A percentile compares a stretch with the other conserved stretches of the same genome.
These are phyloP conservation scores for Peromyscus leucopus DNA, from an alignment of 2,113 vertebrate species.

Conservation along the genomic window DNA sequence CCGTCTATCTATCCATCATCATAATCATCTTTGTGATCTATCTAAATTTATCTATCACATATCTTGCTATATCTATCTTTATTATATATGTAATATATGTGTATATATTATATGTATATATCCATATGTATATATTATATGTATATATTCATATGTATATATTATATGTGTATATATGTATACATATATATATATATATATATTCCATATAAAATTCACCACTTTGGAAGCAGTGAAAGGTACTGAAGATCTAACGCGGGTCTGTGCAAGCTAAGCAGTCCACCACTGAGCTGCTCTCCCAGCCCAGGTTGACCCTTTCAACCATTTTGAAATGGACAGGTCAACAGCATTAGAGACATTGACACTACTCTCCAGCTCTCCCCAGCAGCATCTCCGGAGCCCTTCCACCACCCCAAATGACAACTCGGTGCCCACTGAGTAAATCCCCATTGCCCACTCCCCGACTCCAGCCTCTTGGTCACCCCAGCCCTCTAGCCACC, in stretches of 20 bases:
- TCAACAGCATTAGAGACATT: not conserved
- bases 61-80: not conserved
- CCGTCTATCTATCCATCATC: not conserved
- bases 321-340: not conserved
- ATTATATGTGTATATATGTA: too few species aligned
- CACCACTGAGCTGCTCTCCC: not conserved
- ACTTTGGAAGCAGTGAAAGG: not conserved
- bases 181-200: not conserved
- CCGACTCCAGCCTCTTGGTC: not conserved
- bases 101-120: too few species aligned
- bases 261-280: not conserved
- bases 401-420: not conserved
- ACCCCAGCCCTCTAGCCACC: not conserved
- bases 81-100: too few species aligned
- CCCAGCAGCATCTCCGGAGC: not conserved
- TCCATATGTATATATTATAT: too few species aligned
- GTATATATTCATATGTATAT: not conserved
- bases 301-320: not conserved
- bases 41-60: not conserved
- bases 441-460: not conserved
- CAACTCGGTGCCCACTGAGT: not conserved
- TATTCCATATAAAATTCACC: not conserved
- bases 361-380: not conserved
- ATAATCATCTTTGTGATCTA: not conserved
- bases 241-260: not conserved